Evolutionary conservation across 2,888 invertebrate genomes (phyloP), one percentile per base, ranked within the genome.

Genomic region (Danaus chrysippus): DNA sequence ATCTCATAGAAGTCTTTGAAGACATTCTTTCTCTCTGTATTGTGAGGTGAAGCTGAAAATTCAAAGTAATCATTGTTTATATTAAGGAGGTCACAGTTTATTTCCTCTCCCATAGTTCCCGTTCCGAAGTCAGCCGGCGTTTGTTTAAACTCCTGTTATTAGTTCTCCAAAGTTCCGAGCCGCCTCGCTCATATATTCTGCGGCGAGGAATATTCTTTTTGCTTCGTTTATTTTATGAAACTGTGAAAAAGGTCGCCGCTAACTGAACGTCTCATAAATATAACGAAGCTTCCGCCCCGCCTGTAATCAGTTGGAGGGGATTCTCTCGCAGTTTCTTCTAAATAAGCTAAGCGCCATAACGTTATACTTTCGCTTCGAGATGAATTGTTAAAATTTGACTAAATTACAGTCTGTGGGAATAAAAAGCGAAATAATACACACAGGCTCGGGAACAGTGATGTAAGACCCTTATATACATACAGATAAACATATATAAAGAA

Each of bases 101-200:
- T 34, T 34, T 34, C 6, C 23, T 34, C 23, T 34, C 8, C 6
- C 8, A 5, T 34, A 34, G 23, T 49, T 15, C 1, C 10, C 11
- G 46, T 49, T 49, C 17, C 11, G 17, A 49, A 49, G 49, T 49
- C 17, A 49, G 15, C 17, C 49, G 11, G 17, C 17, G 17, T 49
- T 49, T 49, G 49, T 49, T 49, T 12, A 17, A 49, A 49, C 49
- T 49, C 49, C 10, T 49, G 49, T 15, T 49, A 17, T 49, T 49
- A 49, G 49, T 49, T 49, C 10, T 10, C 49, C 23, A 8, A 17
- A 49, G 17, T 17, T 49, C 10, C 11, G 49, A 49, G 15, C 15
- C 15, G 15, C 12, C 9, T 8, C n/a, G n/a, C 46, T 8, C n/a
- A 49, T 17, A 10, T 11, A 17, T 8, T 17, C 9, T 49, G 8